These are phyloP conservation scores for Oscheius sp. DNA, from an alignment of 2,888 invertebrate species.

Conservation along the genomic window DNA sequence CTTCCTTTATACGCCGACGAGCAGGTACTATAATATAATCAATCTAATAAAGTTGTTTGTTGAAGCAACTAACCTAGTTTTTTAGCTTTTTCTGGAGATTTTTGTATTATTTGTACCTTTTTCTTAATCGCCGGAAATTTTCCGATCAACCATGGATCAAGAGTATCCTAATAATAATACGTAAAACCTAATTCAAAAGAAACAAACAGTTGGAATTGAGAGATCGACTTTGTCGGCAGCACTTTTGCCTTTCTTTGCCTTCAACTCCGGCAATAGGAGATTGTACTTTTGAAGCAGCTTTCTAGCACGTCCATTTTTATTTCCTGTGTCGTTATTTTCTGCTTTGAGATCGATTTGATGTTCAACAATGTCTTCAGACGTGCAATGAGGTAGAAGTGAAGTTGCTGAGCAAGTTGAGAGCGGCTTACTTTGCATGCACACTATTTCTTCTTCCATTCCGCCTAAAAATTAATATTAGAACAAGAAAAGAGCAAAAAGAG, in stretches of 20 bases:
- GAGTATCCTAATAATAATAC: background rate
- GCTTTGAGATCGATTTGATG: background rate
- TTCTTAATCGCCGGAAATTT: slow-evolving; percentile 2
- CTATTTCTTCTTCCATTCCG: slow-evolving; percentile 17
- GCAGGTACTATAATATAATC: slow-evolving; percentile 3
- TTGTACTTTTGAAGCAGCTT: slow-evolving; percentile 15
- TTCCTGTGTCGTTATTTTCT: background rate
- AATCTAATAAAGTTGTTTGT: too few species aligned
- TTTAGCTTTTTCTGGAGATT: background rate
- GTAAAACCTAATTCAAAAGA: background rate
- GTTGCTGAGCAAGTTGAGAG: background rate
- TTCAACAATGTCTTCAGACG: slow-evolving; percentile 5
- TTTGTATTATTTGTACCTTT: background rate
- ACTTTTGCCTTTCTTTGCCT: background rate
- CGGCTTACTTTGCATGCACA: background rate
- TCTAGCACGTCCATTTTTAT: background rate
- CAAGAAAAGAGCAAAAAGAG: too few species aligned
- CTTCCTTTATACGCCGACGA: slow-evolving; percentile 25
- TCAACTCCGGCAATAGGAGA: background rate
- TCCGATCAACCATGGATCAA: slow-evolving; percentile 7
- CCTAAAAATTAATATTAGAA: too few species aligned
- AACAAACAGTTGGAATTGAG: background rate
- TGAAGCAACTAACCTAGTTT: background rate
- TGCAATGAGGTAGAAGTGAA: slow-evolving; percentile 5
- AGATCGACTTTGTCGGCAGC: slow-evolving; percentile 1